These are phyloP conservation scores for Buceros bicornis DNA, from an alignment of 2,797 vertebrate species.

Conservation along the genomic window DNA sequence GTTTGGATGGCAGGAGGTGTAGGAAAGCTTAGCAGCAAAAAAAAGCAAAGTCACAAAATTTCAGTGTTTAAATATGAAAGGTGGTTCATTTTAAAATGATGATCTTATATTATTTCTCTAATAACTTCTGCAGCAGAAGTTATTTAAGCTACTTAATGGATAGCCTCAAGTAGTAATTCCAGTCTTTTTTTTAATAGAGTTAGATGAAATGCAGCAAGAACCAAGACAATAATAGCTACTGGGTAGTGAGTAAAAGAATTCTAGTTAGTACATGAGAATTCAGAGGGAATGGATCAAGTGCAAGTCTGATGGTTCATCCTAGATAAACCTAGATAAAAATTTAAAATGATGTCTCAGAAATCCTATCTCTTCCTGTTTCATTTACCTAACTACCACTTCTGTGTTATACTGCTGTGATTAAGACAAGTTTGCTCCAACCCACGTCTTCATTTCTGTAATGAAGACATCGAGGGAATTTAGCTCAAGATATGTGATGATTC, in stretches of 20 bases:
- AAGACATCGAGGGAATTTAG: not conserved
- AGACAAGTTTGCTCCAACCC: not conserved
- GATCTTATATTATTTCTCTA: not conserved
- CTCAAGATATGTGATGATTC: not conserved
- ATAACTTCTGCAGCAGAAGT: not conserved
- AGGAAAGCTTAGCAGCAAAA: not conserved
- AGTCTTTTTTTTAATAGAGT: not conserved
- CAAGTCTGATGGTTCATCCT: not conserved
- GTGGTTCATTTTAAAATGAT: not conserved
- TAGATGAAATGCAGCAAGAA: not conserved
- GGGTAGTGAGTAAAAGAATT: not conserved
- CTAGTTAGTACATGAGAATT: not conserved
- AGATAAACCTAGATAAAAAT: not conserved
- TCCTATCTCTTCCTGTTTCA: not conserved
- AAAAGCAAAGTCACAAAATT: not conserved
- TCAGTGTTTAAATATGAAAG: not conserved
- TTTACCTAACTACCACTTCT: not conserved
- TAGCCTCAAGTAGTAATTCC: not conserved
- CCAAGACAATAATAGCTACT: not conserved
- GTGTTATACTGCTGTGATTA: not conserved
- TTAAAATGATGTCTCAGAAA: not conserved
- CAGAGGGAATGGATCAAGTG: not conserved
- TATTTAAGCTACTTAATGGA: not conserved
- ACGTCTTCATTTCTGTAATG: not conserved
- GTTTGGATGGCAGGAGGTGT: not conserved